Evolutionary conservation across 2,797 vertebrate genomes (phyloP), one percentile per base, ranked within the genome.

Genomic region (Rhodeus uyekii): DNA sequence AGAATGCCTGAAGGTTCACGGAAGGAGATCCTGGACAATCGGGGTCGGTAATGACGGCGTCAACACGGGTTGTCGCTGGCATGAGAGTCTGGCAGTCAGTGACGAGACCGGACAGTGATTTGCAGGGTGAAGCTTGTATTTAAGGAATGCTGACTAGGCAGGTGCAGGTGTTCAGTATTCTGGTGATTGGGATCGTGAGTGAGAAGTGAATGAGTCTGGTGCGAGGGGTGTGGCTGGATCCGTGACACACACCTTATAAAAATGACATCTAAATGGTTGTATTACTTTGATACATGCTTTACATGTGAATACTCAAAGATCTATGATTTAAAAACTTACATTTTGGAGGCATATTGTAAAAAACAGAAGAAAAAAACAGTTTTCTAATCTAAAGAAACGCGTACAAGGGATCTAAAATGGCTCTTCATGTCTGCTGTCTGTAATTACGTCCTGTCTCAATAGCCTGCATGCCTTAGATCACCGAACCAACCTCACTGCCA

Each of bases 171-270:
- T n/a, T n/a, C n/a, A n/a, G n/a, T n/a, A n/a, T n/a, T n/a, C n/a
- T n/a, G n/a, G n/a, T n/a, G n/a, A n/a, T n/a, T n/a, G n/a, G n/a
- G n/a, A n/a, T n/a, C n/a, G n/a, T n/a, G n/a, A n/a, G n/a, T n/a
- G n/a, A n/a, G n/a, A n/a, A n/a, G n/a, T n/a, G n/a, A n/a, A n/a
- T n/a, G n/a, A n/a, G n/a, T n/a, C n/a, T n/a, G n/a, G n/a, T n/a
- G n/a, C n/a, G n/a, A n/a, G n/a, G n/a, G n/a, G n/a, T n/a, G n/a
- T n/a, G n/a, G n/a, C n/a, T n/a, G n/a, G n/a, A n/a, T n/a, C n/a
- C 50, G 44, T 79, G 64, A 75, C 38, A 27, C 78, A 69, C 71
- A 64, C 58, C 22, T 55, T 46, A 76, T 75, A 14, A 78, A 67
- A 76, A 80, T 71, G 29, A 77, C 53, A 46, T 44, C 22, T 32